Percentiles rank a stretch among this genome's conserved stretches.
These are phyloP conservation scores for Acanthosoma haemorrhoidale DNA, from an alignment of 2,888 invertebrate species.

Conservation along the genomic window DNA sequence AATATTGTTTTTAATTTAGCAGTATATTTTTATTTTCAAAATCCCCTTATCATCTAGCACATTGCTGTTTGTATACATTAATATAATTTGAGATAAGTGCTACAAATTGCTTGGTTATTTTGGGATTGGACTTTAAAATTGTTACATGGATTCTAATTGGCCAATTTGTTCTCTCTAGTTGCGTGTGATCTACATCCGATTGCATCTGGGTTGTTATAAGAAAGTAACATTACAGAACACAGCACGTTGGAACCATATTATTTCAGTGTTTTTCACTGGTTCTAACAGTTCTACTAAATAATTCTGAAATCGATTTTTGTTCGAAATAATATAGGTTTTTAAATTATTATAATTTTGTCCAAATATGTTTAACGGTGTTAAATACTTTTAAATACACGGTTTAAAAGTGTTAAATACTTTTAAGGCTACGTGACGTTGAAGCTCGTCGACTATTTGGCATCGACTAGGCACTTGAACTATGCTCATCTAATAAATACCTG, in stretches of 20 bases:
- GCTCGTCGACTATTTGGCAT: background rate
- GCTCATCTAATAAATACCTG: background rate
- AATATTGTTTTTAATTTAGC: too few species aligned
- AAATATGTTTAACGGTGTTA: too few species aligned
- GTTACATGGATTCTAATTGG: background rate
- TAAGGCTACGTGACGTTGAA: background rate
- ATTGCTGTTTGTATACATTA: too few species aligned
- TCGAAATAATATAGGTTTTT: too few species aligned
- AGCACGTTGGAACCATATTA: background rate
- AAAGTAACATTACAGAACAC: background rate
- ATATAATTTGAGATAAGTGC: too few species aligned
- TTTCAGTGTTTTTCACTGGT: background rate
- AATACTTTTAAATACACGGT: too few species aligned
- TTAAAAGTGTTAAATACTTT: background rate
- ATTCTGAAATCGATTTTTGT: too few species aligned
- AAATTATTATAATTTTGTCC: too few species aligned
- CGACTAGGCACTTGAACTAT: background rate
- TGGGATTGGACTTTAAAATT: background rate
- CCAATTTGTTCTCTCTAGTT: conserved; percentile 7
- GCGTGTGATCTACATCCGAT: conserved; percentile 1
- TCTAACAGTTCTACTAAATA: too few species aligned
- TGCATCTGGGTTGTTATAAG: background rate
- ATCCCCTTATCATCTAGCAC: too few species aligned
- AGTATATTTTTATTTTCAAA: too few species aligned
- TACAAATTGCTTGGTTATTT: too few species aligned